These are phyloP conservation scores for Lutraria lutraria DNA, from an alignment of 2,888 invertebrate species.

Conservation along the genomic window DNA sequence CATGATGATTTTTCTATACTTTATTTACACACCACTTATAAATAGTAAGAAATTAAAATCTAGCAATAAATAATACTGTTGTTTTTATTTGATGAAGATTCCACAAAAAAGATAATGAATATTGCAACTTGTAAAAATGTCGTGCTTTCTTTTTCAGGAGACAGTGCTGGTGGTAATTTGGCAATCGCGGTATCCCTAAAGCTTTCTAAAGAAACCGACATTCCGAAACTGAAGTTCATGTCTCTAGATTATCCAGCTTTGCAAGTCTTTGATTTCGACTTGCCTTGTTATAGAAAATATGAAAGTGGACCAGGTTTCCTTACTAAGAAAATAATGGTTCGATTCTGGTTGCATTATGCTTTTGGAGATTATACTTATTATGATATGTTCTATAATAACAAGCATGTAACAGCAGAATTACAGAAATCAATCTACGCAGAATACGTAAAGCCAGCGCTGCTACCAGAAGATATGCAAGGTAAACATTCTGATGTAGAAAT, in stretches of 20 bases:
- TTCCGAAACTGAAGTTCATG: constrained; percentile 64
- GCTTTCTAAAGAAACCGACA: constrained; percentile 63
- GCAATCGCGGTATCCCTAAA: constrained; percentile 74
- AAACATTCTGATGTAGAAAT: constrained; percentile 15
- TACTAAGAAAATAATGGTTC: constrained; percentile 61
- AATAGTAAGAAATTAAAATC: too few relatives aligned
- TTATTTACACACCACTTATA: too few relatives aligned
- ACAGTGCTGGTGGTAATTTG: constrained; percentile 79
- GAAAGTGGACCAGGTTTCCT: constrained; percentile 59
- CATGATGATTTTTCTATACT: too few relatives aligned
- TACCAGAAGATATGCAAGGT: constrained; percentile 67
- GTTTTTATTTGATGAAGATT: too few relatives aligned
- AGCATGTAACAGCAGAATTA: constrained; percentile 32
- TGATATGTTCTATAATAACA: constrained; percentile 25
- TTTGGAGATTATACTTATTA: constrained; percentile 56
- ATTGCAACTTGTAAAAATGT: too few relatives aligned
- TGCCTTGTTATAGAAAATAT: constrained; percentile 74
- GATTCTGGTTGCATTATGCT: constrained; percentile 69
- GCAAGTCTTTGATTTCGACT: constrained; percentile 82
- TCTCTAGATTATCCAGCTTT: constrained; percentile 70
- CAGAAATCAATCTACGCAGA: constrained; percentile 42
- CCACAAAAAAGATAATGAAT: too few relatives aligned
- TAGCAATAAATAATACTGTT: too few relatives aligned
- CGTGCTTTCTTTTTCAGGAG: constrained; percentile 64
- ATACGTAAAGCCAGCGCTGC: constrained; percentile 42